These are phyloP conservation scores for Otis tarda DNA, from an alignment of 2,113 vertebrate genomes.

Conservation along the genomic window DNA sequence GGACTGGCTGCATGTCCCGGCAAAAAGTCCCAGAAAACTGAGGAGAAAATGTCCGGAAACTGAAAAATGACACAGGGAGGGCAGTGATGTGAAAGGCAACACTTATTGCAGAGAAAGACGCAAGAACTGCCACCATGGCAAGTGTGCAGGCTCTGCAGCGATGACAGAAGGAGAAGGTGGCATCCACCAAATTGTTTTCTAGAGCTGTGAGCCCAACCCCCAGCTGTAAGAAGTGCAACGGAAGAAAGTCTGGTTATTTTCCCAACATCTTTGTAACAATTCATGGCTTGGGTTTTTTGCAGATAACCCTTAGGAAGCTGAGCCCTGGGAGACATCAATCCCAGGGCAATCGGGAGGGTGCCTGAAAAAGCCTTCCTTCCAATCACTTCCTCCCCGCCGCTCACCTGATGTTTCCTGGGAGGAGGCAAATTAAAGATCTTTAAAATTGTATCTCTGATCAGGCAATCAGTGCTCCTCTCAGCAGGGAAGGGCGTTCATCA, in stretches of 20 bases:
- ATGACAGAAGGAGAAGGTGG: not conserved
- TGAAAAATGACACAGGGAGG: not conserved
- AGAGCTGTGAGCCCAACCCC: not conserved
- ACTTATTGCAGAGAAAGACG: not conserved
- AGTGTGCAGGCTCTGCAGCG: not conserved
- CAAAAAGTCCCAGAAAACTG: not conserved
- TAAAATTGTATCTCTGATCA: not conserved
- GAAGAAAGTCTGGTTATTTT: not conserved
- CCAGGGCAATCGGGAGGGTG: not conserved
- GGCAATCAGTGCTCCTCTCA: not conserved
- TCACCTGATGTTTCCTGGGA: not conserved
- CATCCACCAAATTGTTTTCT: not conserved
- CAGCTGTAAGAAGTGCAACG: not conserved
- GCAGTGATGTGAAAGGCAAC: not conserved
- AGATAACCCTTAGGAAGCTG: not conserved
- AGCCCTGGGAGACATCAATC: not conserved
- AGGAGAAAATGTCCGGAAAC: not conserved
- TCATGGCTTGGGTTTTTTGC: not conserved
- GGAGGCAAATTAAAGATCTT: not conserved
- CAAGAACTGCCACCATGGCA: not conserved
- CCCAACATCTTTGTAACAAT: fast-evolving
- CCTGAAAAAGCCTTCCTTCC: not conserved
- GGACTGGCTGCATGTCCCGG: not conserved
- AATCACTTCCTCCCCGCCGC: not conserved
- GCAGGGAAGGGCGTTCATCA: not conserved